Evolutionary conservation across 2,888 invertebrate species (phyloP).

Genomic region (Megalurothrips usitatus): DNA sequence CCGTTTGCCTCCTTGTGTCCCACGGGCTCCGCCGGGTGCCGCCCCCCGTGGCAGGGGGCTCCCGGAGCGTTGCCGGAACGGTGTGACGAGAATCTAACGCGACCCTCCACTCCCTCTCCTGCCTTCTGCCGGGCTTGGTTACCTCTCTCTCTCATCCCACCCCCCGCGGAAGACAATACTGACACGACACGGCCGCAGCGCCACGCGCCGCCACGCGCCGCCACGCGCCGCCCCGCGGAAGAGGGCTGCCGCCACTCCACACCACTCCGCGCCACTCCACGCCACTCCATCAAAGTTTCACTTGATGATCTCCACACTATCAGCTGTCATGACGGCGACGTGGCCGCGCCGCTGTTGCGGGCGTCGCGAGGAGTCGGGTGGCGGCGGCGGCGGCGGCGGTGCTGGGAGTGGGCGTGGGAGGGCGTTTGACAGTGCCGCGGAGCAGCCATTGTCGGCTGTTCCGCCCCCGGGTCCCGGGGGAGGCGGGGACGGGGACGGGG

Average conservation of each 20-base stretch:
- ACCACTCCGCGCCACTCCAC: conserved; percentile 18
- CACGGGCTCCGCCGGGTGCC: too few relatives aligned
- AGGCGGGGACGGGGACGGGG: too few relatives aligned
- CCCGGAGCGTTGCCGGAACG: too few relatives aligned
- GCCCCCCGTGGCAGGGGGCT: too few relatives aligned
- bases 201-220: too few relatives aligned
- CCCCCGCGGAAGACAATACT: too few relatives aligned
- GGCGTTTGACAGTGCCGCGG: background rate
- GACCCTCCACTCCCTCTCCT: too few relatives aligned
- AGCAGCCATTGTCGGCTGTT: background rate
- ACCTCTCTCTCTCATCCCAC: background rate
- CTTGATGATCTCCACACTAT: background rate
- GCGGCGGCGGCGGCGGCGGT: background rate
- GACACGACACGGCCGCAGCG: too few relatives aligned
- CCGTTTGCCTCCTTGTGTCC: too few relatives aligned
- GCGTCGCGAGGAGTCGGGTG: background rate
- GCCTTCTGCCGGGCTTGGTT: too few relatives aligned
- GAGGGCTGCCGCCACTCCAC: background rate
- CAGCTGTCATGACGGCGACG: background rate
- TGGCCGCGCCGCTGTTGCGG: background rate
- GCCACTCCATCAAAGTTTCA: conserved; percentile 9
- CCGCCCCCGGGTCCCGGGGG: background rate
- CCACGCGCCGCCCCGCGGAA: too few relatives aligned
- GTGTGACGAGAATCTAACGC: too few relatives aligned
- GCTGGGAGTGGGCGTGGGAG: background rate